Conservation (phyloP, 2,797 vertebrate genomes). For the Poeciliopsis gracilis region DNA sequence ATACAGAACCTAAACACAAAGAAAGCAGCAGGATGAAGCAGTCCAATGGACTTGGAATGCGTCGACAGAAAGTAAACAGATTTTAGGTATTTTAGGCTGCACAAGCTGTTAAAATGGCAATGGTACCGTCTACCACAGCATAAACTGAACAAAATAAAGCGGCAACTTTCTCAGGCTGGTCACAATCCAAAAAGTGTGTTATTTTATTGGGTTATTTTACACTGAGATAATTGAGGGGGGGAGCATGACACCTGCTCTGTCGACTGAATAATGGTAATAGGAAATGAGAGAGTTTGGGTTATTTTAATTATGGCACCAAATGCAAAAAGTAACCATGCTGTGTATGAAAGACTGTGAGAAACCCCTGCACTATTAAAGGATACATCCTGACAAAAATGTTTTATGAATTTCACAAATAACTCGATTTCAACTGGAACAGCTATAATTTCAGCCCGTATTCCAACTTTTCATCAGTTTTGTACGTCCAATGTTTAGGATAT, state of each 20-base stretch:
- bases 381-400: not conserved
- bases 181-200: constrained; percentile 22
- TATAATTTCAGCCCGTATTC: too few relatives aligned
- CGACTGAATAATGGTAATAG: not conserved
- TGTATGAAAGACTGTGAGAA: not conserved
- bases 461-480: too few relatives aligned
- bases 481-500: not conserved
- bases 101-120: constrained; percentile 47
- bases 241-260: constrained; percentile 12
- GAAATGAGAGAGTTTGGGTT: constrained; percentile 6
- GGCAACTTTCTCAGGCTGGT: constrained; percentile 24
- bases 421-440: not conserved
- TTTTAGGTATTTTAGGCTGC: constrained; percentile 45
- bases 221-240: not conserved
- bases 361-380: not conserved
- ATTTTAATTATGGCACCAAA: not conserved
- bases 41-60: constrained; percentile 47
- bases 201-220: not conserved
- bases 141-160: constrained; percentile 33
- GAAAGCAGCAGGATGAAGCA: constrained; percentile 49
- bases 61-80: constrained; percentile 51
- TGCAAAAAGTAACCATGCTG: not conserved
- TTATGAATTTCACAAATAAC: not conserved
- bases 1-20: constrained; percentile 37
- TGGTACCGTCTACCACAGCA: constrained; percentile 1